A percentile compares a stretch with the other conserved stretches of the same genome.
These are phyloP conservation scores for Adelphocoris suturalis DNA, from an alignment of 2,888 invertebrate genomes.

Conservation along the genomic window DNA sequence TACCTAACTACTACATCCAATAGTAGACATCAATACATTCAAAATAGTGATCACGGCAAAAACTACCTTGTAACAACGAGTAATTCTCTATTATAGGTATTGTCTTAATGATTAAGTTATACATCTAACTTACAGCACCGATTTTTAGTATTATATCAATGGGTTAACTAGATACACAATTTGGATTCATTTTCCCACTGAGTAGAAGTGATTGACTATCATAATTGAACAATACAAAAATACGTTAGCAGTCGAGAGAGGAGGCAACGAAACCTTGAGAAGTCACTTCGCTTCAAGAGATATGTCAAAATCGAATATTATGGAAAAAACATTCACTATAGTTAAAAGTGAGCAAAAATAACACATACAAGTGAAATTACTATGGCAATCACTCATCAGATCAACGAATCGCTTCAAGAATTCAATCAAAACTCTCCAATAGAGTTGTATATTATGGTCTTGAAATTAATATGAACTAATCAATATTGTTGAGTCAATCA, in stretches of 20 bases:
- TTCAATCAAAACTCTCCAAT: too few relatives aligned
- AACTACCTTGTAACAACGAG: background rate
- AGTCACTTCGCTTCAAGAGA: constrained; percentile 11
- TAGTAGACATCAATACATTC: background rate
- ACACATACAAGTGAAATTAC: background rate
- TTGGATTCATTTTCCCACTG: background rate
- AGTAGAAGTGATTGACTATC: constrained; percentile 38
- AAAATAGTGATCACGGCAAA: constrained; percentile 7
- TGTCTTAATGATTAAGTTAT: constrained; percentile 18
- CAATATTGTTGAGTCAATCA: too few relatives aligned
- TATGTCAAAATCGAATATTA: background rate
- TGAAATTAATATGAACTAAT: too few relatives aligned
- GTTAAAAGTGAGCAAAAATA: background rate
- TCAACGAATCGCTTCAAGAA: too few relatives aligned
- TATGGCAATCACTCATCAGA: background rate
- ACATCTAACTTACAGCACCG: constrained; percentile 37
- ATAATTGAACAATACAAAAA: constrained; percentile 34
- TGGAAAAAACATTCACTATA: background rate
- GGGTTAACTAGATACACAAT: background rate
- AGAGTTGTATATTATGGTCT: too few relatives aligned
- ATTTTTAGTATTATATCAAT: constrained; percentile 16
- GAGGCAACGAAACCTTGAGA: background rate
- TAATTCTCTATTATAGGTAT: background rate
- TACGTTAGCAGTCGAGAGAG: constrained; percentile 2
- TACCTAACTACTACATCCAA: background rate